Percentiles rank a stretch among this genome's conserved stretches.
Evolutionary conservation across 2,113 vertebrate genomes (phyloP).

Genomic region (Oriolus oriolus): DNA sequence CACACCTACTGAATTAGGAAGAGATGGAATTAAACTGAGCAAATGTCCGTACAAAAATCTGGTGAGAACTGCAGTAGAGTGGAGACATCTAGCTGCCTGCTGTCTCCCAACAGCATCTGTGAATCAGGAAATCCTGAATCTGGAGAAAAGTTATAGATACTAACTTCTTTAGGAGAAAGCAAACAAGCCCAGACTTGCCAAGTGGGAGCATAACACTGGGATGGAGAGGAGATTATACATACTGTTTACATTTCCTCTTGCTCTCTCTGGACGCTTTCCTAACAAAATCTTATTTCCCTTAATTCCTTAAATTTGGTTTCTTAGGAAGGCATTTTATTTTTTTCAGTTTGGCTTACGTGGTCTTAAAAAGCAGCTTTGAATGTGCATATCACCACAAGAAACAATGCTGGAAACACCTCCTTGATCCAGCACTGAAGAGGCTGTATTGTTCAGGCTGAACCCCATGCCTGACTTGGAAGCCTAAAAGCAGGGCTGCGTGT

Average conservation of each 20-base stretch:
- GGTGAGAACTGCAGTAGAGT: conserved; percentile 32
- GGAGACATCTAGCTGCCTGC: conserved; percentile 60
- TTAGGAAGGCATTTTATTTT: neutral
- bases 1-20: neutral
- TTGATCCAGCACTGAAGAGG: neutral
- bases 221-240: neutral
- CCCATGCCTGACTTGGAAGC: neutral
- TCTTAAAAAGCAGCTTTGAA: neutral
- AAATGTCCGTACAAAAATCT: neutral
- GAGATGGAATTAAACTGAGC: neutral
- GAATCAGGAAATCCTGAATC: neutral
- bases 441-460: neutral
- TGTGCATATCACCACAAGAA: neutral
- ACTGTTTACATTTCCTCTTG: neutral
- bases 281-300: neutral
- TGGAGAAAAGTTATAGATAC: neutral
- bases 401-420: neutral
- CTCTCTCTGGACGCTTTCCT: neutral
- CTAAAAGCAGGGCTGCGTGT: neutral
- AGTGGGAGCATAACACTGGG: neutral
- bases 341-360: neutral
- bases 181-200: neutral
- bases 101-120: neutral
- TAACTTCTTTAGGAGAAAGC: neutral
- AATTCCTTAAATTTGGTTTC: neutral